Evolutionary conservation across 2,888 invertebrate genomes (phyloP), one percentile per base, ranked within the genome.

Genomic region (Conchocele bisecta): DNA sequence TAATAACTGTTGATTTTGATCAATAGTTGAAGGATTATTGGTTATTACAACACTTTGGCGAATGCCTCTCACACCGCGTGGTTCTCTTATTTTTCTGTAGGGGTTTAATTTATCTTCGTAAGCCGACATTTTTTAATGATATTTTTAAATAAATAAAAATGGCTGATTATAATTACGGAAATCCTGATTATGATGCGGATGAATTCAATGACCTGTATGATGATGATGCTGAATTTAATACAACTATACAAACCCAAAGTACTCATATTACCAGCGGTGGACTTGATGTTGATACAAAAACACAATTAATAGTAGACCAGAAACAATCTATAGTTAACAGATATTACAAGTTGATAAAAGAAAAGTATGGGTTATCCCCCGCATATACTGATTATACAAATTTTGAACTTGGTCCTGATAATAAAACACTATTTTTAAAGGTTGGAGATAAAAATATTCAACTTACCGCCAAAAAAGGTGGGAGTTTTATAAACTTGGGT

Each of bases 1-100:
- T 13, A 70, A 35, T 15, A 79, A 54, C 22, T 65, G 68, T 58
- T 79, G 73, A 29, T 77, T 79, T 46, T 73, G 70, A 39, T 77
- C 73, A 31, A 81, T 77, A 13, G 73, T 75, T 11, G 31, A 42
- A 5, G 46, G 46, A 46, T 46, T 46, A 15, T 46, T 46, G 17
- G 46, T 17, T 46, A 46, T 46, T 22, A 73, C 65, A 9, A 73
- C 69, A 39, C 53, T 58, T 50, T 69, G 66, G 17, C 80, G 65
- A 22, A 75, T 63, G 31, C 65, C 75, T 64, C 66, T 72, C 9
- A 68, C 66, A 46, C 68, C 75, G 20, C 58, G 48, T 7, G 75
- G 69, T 53, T 67, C 44, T 39, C 65, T 37, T 24, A 58, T 33
- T n/a, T 31, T 15, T n/a, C n/a, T 63, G 46, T 46, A 46, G 15